Percentiles rank a stretch among this genome's conserved stretches.
These are phyloP conservation scores for Chiloscyllium plagiosum DNA, from an alignment of 2,113 vertebrate genomes.

Conservation along the genomic window DNA sequence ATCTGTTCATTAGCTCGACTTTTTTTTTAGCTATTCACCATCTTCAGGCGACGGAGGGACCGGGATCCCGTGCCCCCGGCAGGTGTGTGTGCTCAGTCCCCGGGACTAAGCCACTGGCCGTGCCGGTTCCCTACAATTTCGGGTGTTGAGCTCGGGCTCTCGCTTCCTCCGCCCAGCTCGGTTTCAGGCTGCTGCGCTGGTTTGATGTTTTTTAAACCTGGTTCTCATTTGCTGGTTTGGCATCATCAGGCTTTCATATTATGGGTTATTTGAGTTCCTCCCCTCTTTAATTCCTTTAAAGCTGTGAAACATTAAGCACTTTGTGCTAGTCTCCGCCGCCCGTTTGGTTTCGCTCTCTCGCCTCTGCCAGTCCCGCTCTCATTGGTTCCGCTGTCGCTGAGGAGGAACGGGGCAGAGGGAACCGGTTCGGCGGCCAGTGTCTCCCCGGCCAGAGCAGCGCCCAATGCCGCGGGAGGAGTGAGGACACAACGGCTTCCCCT, in stretches of 20 bases:
- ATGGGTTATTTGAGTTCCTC: slow-evolving; percentile 15
- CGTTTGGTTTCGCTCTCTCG: neutral
- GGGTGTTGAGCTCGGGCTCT: neutral
- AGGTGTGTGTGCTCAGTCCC: neutral
- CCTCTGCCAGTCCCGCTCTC: neutral
- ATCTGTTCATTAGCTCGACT: no score
- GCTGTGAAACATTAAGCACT: slow-evolving; percentile 16
- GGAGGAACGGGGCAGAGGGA: neutral
- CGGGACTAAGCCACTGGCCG: neutral
- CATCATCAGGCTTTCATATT: slow-evolving; percentile 22
- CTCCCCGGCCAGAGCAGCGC: neutral
- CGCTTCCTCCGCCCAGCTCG: neutral
- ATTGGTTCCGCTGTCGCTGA: slow-evolving; percentile 1
- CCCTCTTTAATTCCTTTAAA: slow-evolving; percentile 31
- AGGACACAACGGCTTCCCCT: neutral
- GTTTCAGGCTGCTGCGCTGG: neutral
- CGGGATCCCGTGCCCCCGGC: neutral
- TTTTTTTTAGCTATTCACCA: neutral
- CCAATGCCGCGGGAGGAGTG: neutral
- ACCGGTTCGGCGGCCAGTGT: neutral
- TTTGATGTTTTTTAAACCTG: slow-evolving; percentile 14
- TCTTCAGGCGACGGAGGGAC: neutral
- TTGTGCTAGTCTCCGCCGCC: slow-evolving; percentile 20
- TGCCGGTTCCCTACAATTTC: neutral
- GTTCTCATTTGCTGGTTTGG: slow-evolving; percentile 4